These are phyloP conservation scores for Acrobasis suavella DNA, from an alignment of 2,888 invertebrate species.

Conservation along the genomic window DNA sequence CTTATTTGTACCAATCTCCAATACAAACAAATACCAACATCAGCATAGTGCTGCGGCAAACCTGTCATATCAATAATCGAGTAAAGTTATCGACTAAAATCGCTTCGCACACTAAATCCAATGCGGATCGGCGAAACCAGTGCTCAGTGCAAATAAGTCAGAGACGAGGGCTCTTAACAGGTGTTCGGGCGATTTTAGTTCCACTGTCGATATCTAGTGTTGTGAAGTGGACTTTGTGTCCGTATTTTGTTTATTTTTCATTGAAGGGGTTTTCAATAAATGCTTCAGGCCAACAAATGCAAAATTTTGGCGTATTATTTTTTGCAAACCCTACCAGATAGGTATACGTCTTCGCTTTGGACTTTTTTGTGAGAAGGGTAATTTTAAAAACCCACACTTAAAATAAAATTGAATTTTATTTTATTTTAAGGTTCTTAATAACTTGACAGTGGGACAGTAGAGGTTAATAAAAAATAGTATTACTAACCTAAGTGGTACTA, in stretches of 20 bases:
- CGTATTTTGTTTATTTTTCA: background rate
- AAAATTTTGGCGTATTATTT: too few relatives aligned
- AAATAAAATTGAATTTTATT: too few relatives aligned
- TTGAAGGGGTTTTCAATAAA: background rate
- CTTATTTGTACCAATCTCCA: conserved; percentile 8
- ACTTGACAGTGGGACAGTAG: too few relatives aligned
- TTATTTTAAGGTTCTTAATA: too few relatives aligned
- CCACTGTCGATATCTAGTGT: conserved; percentile 43
- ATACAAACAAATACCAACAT: conserved; percentile 10
- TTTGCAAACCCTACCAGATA: too few relatives aligned
- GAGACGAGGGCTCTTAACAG: conserved; percentile 58
- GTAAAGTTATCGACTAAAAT: conserved; percentile 17
- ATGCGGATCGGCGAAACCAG: conserved; percentile 22
- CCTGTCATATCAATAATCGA: conserved; percentile 15
- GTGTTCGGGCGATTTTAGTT: conserved; percentile 61
- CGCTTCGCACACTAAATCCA: conserved; percentile 6
- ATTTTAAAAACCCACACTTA: too few relatives aligned
- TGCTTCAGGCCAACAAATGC: too few relatives aligned
- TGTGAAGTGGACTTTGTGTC: conserved; percentile 21
- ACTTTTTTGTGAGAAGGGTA: too few relatives aligned
- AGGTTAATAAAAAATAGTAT: too few relatives aligned
- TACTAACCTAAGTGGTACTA: too few relatives aligned
- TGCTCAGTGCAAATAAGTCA: conserved; percentile 49
- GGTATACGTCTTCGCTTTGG: too few relatives aligned
- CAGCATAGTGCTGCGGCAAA: conserved; percentile 14